These are phyloP conservation scores for Ips typographus DNA, from an alignment of 1,140 invertebrate species.

Conservation along the genomic window DNA sequence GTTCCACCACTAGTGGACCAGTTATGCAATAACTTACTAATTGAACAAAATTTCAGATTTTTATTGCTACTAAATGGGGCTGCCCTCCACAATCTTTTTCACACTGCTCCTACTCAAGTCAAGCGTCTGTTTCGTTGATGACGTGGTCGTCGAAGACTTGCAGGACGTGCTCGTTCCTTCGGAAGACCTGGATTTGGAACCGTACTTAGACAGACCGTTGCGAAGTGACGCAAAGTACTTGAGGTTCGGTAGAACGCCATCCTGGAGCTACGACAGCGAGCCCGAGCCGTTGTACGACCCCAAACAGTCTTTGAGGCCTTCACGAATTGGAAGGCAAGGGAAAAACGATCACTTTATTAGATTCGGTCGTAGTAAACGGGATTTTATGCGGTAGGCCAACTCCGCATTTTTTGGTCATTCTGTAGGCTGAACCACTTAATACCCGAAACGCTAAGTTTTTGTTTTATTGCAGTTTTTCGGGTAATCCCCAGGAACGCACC, in stretches of 20 bases:
- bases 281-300: conserved; percentile 19
- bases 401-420: conserved; percentile 2
- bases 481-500: conserved; percentile 17
- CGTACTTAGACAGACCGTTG: conserved; percentile 18
- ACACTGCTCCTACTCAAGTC: conserved; percentile 21
- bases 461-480: conserved; percentile 18
- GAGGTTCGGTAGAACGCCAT: conserved; percentile 28
- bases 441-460: neutral
- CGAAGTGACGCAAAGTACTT: conserved; percentile 35
- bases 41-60: neutral
- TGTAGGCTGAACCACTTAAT: neutral
- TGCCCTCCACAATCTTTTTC: conserved; percentile 22
- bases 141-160: conserved; percentile 2
- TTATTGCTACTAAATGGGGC: conserved; percentile 25
- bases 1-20: no score
- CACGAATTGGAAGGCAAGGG: conserved; percentile 34
- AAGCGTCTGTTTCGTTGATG: conserved; percentile 23
- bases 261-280: conserved; percentile 21
- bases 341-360: conserved; percentile 41
- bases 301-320: conserved; percentile 23
- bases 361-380: conserved; percentile 37
- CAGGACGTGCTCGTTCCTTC: conserved; percentile 7
- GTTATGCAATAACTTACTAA: neutral
- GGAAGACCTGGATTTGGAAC: conserved; percentile 23
- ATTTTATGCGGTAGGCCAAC: conserved; percentile 33